Percentiles rank a stretch among this genome's conserved stretches.
Conservation (phyloP, 2,113 vertebrate species). For the Brienomyrus longianalis region DNA sequence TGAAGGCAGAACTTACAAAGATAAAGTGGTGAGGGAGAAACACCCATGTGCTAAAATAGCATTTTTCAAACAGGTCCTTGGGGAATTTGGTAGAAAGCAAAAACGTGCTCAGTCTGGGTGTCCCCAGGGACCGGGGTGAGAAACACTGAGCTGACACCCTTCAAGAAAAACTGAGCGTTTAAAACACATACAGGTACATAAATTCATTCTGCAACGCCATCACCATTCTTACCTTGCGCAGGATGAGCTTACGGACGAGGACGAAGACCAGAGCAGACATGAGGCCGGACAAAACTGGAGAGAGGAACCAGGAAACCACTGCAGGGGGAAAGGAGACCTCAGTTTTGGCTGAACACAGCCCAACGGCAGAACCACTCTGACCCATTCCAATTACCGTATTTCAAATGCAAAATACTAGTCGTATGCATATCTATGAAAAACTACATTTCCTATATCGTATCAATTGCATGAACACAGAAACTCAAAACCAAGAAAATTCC, state of each 20-base stretch:
- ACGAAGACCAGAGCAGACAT: conserved; percentile 90
- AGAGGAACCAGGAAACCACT: conserved; percentile 96
- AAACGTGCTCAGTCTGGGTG: not conserved
- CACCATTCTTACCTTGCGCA: conserved; percentile 72
- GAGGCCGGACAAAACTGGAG: conserved; percentile 87
- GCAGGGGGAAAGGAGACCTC: conserved; percentile 20
- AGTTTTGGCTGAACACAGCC: not conserved
- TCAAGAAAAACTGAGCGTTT: not conserved
- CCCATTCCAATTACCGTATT: not conserved
- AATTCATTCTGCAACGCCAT: not conserved
- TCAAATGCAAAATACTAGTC: not conserved
- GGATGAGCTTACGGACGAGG: conserved; percentile 79
- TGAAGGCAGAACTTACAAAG: not conserved
- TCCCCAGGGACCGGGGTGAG: not conserved
- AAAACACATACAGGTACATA: not conserved
- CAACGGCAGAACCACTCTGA: not conserved
- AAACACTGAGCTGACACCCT: not conserved
- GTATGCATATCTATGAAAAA: not conserved
- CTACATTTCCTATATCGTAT: not conserved
- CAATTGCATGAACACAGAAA: not conserved
- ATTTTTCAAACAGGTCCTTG: not conserved
- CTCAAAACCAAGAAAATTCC: not conserved
- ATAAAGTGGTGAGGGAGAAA: not conserved
- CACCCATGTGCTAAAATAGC: not conserved
- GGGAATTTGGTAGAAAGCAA: not conserved